A percentile compares a stretch with the other conserved stretches of the same genome.
These are phyloP conservation scores for Chrysopilus asiliformis DNA, from an alignment of 2,888 invertebrate species.

Conservation along the genomic window DNA sequence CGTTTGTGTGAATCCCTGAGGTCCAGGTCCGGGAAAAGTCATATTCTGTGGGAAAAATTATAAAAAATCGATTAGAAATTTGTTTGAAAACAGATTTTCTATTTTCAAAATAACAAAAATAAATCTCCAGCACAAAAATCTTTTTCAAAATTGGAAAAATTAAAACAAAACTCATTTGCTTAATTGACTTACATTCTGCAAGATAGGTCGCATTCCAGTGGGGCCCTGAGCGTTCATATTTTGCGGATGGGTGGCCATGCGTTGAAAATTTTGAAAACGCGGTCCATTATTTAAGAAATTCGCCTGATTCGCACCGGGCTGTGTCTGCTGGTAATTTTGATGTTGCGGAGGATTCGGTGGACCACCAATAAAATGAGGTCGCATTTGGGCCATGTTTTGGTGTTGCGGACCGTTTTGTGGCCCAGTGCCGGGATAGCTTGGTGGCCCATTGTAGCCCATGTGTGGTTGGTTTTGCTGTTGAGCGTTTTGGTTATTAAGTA, in stretches of 20 bases:
- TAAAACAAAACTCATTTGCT: constrained; percentile 1
- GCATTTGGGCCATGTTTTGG: constrained; percentile 31
- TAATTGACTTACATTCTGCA: constrained; percentile 33
- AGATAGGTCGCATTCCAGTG: constrained; percentile 29
- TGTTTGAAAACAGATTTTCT: neutral
- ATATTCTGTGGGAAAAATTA: constrained; percentile 23
- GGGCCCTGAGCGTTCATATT: constrained; percentile 33
- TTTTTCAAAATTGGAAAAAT: no score
- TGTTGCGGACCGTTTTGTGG: constrained; percentile 33
- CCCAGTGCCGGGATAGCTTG: constrained; percentile 26
- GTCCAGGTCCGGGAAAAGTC: constrained; percentile 35
- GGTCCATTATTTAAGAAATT: constrained; percentile 37
- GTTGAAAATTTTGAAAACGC: constrained; percentile 33
- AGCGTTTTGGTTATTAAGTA: constrained; percentile 34
- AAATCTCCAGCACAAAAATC: no score
- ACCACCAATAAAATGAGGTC: constrained; percentile 33
- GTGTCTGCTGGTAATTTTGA: constrained; percentile 32
- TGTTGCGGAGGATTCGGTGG: constrained; percentile 29
- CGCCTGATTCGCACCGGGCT: constrained; percentile 33
- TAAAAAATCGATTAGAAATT: constrained; percentile 4
- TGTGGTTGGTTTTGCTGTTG: constrained; percentile 33
- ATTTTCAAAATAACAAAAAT: neutral
- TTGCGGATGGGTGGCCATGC: constrained; percentile 41
- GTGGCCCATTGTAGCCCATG: constrained; percentile 27
- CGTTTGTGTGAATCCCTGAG: constrained; percentile 38